Evolutionary conservation across 2,797 vertebrate genomes (phyloP).

Genomic region (Harpagifer antarcticus): DNA sequence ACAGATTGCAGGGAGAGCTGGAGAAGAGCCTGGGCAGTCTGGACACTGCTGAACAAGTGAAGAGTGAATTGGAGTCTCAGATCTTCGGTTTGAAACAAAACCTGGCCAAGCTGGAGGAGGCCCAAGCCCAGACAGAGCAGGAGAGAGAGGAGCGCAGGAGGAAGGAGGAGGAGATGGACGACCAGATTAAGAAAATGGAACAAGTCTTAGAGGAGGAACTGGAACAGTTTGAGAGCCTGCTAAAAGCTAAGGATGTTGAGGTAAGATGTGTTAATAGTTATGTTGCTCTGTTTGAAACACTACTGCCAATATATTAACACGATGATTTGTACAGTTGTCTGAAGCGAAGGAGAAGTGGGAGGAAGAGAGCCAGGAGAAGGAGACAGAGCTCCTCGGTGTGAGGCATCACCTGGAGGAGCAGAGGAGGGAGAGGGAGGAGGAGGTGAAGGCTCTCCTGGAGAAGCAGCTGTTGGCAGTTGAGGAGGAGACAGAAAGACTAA

Average conservation of each 20-base stretch:
- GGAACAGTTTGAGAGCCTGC: constrained; percentile 82
- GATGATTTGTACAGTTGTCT: constrained; percentile 61
- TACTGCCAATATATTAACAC: background rate
- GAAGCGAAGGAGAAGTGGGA: constrained; percentile 83
- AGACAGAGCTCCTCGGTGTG: constrained; percentile 72
- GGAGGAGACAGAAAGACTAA: constrained; percentile 67
- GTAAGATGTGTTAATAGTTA: background rate
- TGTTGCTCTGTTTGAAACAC: background rate
- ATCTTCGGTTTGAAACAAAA: constrained; percentile 76
- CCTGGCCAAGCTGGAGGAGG: constrained; percentile 76
- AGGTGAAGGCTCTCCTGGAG: constrained; percentile 57
- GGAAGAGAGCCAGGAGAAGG: constrained; percentile 80
- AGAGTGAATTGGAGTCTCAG: constrained; percentile 76
- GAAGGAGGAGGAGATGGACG: constrained; percentile 77
- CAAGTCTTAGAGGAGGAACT: constrained; percentile 82
- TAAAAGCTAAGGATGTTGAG: constrained; percentile 84
- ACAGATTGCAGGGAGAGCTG: constrained; percentile 77
- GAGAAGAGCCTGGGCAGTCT: constrained; percentile 64
- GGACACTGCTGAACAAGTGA: constrained; percentile 74
- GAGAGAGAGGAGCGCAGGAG: constrained; percentile 77
- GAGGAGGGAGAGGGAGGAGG: constrained; percentile 24
- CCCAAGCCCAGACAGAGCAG: constrained; percentile 61
- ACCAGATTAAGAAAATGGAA: constrained; percentile 81
- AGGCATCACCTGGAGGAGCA: constrained; percentile 72
- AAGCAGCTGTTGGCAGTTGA: constrained; percentile 70